phyloP scores from a whole-genome alignment of 2,888 invertebrate species.

The Cheiracanthium punctorium region DNA sequence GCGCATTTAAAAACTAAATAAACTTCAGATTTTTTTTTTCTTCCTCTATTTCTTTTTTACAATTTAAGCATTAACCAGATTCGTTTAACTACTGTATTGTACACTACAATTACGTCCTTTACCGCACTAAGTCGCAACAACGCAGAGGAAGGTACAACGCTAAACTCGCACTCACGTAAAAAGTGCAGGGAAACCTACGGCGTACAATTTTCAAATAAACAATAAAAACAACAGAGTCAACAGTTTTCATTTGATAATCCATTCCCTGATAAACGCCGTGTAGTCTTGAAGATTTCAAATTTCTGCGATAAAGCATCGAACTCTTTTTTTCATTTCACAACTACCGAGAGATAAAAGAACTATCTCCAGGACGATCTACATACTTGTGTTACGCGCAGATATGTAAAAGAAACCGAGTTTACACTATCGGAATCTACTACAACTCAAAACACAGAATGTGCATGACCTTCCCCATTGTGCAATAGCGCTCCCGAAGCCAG shows the following conservation, averaged over 20 bases:
- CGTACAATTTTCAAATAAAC: too few relatives aligned
- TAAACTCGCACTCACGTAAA: too few relatives aligned
- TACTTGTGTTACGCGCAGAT: background rate
- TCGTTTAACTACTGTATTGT: too few relatives aligned
- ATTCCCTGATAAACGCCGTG: background rate
- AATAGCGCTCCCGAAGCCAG: background rate
- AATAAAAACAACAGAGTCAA: background rate
- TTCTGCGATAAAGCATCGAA: background rate
- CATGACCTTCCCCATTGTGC: background rate
- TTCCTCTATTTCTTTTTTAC: too few relatives aligned
- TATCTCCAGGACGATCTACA: background rate
- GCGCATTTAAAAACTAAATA: too few relatives aligned
- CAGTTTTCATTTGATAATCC: background rate
- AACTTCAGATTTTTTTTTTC: too few relatives aligned
- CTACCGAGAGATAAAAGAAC: background rate
- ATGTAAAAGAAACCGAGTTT: too few relatives aligned
- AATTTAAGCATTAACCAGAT: too few relatives aligned
- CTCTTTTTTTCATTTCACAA: background rate
- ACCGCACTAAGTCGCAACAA: too few relatives aligned
- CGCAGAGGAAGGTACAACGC: too few relatives aligned
- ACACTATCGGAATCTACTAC: background rate
- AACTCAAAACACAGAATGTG: background rate
- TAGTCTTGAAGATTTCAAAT: background rate
- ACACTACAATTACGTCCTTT: too few relatives aligned
- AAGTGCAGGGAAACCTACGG: too few relatives aligned